Percentiles rank a stretch among this genome's conserved stretches.
These are phyloP conservation scores for Boloria euphrosyne DNA, from an alignment of 2,888 invertebrate species.

Conservation along the genomic window DNA sequence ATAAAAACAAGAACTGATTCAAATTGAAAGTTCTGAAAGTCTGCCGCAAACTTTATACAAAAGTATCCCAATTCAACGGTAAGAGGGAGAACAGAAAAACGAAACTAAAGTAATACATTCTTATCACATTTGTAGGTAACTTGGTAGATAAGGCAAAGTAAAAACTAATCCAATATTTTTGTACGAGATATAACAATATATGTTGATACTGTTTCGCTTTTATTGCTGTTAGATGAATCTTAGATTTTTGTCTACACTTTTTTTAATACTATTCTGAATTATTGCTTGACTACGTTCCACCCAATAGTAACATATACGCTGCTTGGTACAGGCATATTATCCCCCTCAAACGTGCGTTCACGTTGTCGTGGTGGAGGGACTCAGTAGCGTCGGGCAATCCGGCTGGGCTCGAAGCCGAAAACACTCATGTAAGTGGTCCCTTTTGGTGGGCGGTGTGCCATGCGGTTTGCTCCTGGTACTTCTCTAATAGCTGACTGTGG, in stretches of 20 bases:
- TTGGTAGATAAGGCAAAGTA: background rate
- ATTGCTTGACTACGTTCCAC: too few relatives aligned
- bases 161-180: background rate
- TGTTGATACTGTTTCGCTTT: background rate
- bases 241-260: background rate
- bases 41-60: conserved; percentile 5
- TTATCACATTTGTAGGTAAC: conserved; percentile 17
- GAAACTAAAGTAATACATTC: conserved; percentile 19
- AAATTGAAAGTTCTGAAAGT: conserved; percentile 13
- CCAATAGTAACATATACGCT: too few relatives aligned
- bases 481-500: too few relatives aligned
- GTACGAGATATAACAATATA: conserved; percentile 9
- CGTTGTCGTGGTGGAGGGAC: too few relatives aligned
- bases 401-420: too few relatives aligned
- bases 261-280: too few relatives aligned
- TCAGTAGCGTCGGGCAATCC: too few relatives aligned
- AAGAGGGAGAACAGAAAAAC: conserved; percentile 10
- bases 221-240: background rate
- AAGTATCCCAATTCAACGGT: conserved; percentile 9
- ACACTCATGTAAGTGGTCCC: too few relatives aligned
- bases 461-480: too few relatives aligned
- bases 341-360: too few relatives aligned
- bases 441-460: too few relatives aligned
- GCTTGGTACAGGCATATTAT: too few relatives aligned
- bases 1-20: background rate